Evolutionary conservation across 2,113 vertebrate species (phyloP).

Genomic region (Puntigrus tetrazona): DNA sequence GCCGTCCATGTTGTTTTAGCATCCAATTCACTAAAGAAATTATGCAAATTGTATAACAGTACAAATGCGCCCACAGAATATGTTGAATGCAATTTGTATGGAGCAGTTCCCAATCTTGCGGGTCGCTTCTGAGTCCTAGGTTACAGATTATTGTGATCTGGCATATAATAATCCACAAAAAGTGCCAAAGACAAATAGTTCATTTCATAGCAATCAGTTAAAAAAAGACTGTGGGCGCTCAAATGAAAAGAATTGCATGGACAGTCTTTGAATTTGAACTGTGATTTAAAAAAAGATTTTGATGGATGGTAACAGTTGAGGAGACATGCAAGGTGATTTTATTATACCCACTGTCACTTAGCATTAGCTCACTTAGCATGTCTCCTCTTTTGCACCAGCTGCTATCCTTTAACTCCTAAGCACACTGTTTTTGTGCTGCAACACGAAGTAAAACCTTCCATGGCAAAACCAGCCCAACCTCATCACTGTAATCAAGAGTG

Average conservation of each 20-base stretch:
- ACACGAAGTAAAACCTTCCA: not conserved
- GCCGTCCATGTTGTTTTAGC: not conserved
- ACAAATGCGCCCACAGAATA: not conserved
- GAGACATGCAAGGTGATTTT: not conserved
- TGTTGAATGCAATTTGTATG: not conserved
- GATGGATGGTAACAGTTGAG: not conserved
- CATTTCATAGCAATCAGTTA: not conserved
- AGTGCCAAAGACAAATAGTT: not conserved
- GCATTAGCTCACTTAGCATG: not conserved
- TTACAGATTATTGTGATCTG: slow-evolving; percentile 14
- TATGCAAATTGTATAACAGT: slow-evolving; percentile 15
- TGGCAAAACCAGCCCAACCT: not conserved
- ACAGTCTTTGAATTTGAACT: not conserved
- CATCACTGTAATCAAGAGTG: not conserved
- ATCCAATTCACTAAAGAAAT: slow-evolving; percentile 4
- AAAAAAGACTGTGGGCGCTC: not conserved
- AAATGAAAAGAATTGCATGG: not conserved
- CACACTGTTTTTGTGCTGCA: not conserved
- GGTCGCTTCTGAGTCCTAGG: not conserved
- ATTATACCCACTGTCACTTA: not conserved
- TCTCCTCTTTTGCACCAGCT: not conserved
- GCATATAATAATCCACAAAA: not conserved
- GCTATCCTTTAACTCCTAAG: not conserved
- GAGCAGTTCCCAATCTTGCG: slow-evolving; percentile 16
- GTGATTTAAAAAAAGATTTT: not conserved